phyloP scores from a whole-genome alignment of 2,113 vertebrate species.

The Suncus etruscus region DNA sequence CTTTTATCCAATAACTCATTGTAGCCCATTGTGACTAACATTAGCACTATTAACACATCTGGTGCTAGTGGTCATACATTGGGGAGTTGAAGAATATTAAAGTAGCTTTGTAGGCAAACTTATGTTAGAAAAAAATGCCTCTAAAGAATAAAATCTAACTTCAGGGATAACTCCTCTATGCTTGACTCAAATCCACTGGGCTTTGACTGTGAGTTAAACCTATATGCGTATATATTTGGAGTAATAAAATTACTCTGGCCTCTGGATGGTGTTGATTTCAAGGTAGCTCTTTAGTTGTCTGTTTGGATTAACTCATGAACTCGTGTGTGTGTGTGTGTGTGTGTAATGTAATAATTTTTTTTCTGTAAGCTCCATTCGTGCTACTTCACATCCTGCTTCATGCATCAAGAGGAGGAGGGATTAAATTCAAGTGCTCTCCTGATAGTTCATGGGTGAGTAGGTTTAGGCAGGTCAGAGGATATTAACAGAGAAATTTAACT shows the following conservation, averaged over 20 bases:
- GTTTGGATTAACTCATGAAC: slow-evolving; percentile 15
- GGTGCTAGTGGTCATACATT: slow-evolving; percentile 73
- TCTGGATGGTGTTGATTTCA: slow-evolving; percentile 58
- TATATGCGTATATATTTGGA: slow-evolving; percentile 11
- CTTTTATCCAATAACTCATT: slow-evolving; percentile 79
- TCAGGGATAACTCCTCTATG: slow-evolving; percentile 45
- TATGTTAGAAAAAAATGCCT: slow-evolving; percentile 70
- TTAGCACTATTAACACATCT: slow-evolving; percentile 81
- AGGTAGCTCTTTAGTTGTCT: slow-evolving; percentile 34
- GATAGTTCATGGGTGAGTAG: neutral
- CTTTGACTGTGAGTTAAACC: slow-evolving; percentile 53
- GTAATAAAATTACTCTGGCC: slow-evolving; percentile 58
- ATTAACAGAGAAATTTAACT: neutral
- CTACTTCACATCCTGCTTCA: neutral
- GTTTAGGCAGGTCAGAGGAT: neutral
- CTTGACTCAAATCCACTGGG: slow-evolving; percentile 52
- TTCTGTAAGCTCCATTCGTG: neutral
- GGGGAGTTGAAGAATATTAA: slow-evolving; percentile 79
- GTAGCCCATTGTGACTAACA: slow-evolving; percentile 71
- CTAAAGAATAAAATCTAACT: slow-evolving; percentile 73
- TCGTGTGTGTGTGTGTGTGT: neutral
- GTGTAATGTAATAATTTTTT: neutral
- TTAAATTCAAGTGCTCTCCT: neutral
- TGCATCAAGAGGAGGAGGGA: neutral
- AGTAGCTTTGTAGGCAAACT: slow-evolving; percentile 78